Evolutionary conservation across 1,140 invertebrate genomes (phyloP), one percentile per base, ranked within the genome.

Genomic region (Drosophila insularis): DNA sequence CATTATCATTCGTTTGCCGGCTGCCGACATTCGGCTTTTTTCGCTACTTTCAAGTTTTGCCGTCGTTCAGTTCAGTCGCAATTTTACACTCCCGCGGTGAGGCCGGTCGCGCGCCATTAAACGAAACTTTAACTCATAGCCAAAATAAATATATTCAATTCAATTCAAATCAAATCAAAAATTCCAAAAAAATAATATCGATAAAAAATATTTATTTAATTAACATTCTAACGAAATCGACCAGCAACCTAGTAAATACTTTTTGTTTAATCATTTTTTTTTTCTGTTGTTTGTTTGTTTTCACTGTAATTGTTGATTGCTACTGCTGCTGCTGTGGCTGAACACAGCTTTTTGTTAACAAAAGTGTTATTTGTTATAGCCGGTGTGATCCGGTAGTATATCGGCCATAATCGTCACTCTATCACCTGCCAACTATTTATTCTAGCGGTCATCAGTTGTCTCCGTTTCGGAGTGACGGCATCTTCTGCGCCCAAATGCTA

Each of bases 1-100:
- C 55, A 58, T 58, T 58, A 58, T 58, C 32, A 58, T 37, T 55
- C 54, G 17, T 2, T 62, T 31, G 54, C 55, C 55, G 39, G 62
- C 54, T 50, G 63, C 46, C 77, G 37, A 56, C 70, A 50, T 59
- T 73, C 71, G 84, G 66, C 69, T 74, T 78, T 78, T 71, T 69
- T 78, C 70, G 72, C 71, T 68, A 43, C 69, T 61, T 66, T 61
- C 61, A 67, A 77, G 65, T 68, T 65, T 62, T 50, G 50, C 63
- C 50, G 32, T 56, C 32, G 50, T 53, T 46, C 13, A 39, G 31
- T 27, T 70, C 75, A 84, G 80, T 87, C 79, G 84, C 82, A 89
- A 89, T 89, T 89, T 89, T 87, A 81, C 79, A 63, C 68, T 87
- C 84, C 84, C 53, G 71, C 17, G 75, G 74, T 66, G 68, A 68